A percentile compares a stretch with the other conserved stretches of the same genome.
Evolutionary conservation across 2,113 vertebrate species (phyloP).

Genomic region (Fregetta grallaria): DNA sequence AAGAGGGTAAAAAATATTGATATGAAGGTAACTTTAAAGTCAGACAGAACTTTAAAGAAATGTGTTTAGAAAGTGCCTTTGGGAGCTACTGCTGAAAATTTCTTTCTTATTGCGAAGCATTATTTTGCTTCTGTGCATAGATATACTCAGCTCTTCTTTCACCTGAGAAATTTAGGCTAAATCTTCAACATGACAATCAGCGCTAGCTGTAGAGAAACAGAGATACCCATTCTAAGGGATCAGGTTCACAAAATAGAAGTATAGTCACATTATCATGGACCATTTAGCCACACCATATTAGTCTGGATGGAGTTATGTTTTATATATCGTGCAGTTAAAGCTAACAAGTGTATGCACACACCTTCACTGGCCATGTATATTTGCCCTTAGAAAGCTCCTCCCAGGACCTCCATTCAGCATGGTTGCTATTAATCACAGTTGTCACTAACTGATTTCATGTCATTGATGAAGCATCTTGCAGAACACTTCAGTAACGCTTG

Average conservation of each 20-base stretch:
- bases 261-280: neutral
- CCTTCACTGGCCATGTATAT: neutral
- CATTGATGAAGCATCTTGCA: neutral
- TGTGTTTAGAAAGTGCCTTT: neutral
- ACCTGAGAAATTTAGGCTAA: neutral
- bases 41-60: neutral
- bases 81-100: neutral
- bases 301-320: neutral
- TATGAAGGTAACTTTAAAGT: neutral
- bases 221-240: neutral
- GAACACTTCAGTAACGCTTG: neutral
- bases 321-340: neutral
- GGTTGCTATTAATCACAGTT: neutral
- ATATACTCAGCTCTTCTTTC: neutral
- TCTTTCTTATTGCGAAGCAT: neutral
- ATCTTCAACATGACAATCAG: neutral
- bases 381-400: neutral
- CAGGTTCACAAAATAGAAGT: neutral
- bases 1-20: neutral
- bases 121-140: neutral
- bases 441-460: neutral
- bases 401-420: neutral
- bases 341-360: neutral
- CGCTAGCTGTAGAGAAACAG: rapidly evolving
- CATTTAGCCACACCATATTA: neutral